Evolutionary conservation across 1,140 invertebrate genomes (phyloP).

Genomic region (Aradophagus sp.): DNA sequence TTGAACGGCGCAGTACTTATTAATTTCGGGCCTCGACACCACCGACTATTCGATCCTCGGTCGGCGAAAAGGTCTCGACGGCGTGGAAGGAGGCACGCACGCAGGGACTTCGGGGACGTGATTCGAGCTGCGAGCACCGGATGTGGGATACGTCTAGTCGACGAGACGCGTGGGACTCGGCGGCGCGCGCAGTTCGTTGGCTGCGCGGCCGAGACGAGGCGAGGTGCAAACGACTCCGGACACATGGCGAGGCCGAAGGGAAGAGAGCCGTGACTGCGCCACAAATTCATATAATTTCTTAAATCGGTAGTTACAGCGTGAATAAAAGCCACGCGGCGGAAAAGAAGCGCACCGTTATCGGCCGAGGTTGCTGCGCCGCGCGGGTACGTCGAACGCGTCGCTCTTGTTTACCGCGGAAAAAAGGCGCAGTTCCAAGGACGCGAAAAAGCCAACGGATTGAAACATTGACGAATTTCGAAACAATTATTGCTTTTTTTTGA

Average conservation of each 20-base stretch:
- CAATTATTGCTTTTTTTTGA: no score
- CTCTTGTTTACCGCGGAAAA: constrained; percentile 40
- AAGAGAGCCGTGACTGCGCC: constrained; percentile 42
- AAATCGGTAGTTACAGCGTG: constrained; percentile 56
- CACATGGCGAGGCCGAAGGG: constrained; percentile 23
- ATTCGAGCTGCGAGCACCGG: constrained; percentile 59
- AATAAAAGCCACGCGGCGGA: constrained; percentile 42
- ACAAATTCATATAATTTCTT: constrained; percentile 56
- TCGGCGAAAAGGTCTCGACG: no score
- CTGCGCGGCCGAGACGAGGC: constrained; percentile 27
- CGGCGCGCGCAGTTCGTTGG: constrained; percentile 41
- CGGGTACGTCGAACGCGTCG: constrained; percentile 26
- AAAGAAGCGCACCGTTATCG: constrained; percentile 49
- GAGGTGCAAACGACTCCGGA: constrained; percentile 33
- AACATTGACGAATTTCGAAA: no score
- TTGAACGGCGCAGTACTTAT: no score
- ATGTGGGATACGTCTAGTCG: constrained; percentile 62
- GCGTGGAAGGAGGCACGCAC: no score
- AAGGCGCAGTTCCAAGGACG: constrained; percentile 17
- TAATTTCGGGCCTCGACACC: no score
- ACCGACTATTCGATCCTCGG: no score
- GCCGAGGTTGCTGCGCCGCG: constrained; percentile 36
- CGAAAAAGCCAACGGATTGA: no score
- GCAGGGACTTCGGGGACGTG: no score
- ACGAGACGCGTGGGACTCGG: constrained; percentile 67